Percentiles rank a stretch among this genome's conserved stretches.
These are phyloP conservation scores for Ophioninae sp. DNA, from an alignment of 2,888 invertebrate species.

Conservation along the genomic window DNA sequence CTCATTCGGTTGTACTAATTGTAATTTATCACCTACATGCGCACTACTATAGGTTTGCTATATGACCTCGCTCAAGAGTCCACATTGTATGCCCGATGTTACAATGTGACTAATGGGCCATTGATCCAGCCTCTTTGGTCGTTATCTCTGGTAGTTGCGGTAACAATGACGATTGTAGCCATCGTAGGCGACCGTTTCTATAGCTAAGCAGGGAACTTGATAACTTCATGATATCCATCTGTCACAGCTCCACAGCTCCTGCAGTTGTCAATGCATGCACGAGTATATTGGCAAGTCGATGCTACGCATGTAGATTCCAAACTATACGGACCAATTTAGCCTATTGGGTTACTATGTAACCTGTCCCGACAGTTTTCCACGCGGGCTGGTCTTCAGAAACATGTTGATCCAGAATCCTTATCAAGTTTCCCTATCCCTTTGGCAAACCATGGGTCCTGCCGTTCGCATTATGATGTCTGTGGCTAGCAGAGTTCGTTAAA, in stretches of 20 bases:
- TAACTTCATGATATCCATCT: no score
- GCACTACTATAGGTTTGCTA: background rate
- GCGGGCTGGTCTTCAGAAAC: background rate
- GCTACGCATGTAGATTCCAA: no score
- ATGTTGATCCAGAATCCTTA: background rate
- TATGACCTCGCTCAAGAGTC: background rate
- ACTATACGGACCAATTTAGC: no score
- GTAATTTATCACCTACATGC: background rate
- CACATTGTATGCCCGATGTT: background rate
- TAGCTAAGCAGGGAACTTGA: background rate
- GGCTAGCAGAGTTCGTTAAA: background rate
- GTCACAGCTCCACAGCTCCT: no score
- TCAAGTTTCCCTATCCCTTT: constrained; percentile 8
- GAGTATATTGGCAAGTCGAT: no score
- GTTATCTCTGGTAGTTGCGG: background rate
- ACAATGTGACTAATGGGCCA: background rate
- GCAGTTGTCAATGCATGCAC: no score
- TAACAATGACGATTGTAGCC: background rate
- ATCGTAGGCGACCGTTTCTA: background rate
- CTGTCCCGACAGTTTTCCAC: no score
- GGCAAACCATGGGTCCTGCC: background rate
- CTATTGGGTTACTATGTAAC: no score
- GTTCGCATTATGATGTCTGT: background rate
- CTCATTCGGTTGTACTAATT: background rate
- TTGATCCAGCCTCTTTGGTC: background rate